Base-by-base conservation (phyloP, 2,113 vertebrate genomes). In the Ctenodactylus gundi region DNA sequence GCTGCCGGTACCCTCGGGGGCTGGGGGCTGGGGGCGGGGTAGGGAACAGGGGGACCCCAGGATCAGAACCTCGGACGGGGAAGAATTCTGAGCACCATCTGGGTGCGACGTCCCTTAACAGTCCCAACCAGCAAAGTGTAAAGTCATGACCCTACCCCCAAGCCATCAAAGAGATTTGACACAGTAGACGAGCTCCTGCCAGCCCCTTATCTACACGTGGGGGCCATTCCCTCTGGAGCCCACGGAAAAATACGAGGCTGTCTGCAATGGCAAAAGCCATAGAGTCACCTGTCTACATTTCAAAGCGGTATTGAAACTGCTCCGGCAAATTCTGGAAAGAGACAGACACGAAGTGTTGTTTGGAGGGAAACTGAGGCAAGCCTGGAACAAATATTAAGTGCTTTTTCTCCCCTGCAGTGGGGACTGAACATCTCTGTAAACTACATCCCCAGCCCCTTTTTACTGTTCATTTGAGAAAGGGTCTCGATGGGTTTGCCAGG, bases 201-300 rank as follows among this genome's bases (percentile, higher is more conserved):
- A n/a, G n/a, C n/a, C n/a, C n/a, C n/a, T n/a, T n/a, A n/a, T n/a
- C n/a, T n/a, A n/a, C n/a, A n/a, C n/a, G n/a, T n/a, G n/a, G n/a
- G n/a, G n/a, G n/a, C n/a, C n/a, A n/a, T 44, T 62, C 83, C n/a
- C 88, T 86, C 20, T 39, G n/a, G 88, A 77, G 41, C 57, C 39
- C 36, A 25, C 34, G 58, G n/a, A 21, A 76, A 86, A 87, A 41
- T 1, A 44, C 36, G 57, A 55, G 18, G 39, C 39, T 75, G 78
- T 93, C 18, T 58, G 62, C 88, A 86, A 94, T 49, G 60, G 67
- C 55, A 62, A 77, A 88, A 95, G 21, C 46, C 55, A 85, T 57
- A 25, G 13, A 41, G 17, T 31, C 51, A 20, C 70, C 41, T n/a
- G 39, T 31, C 23, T 27, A 2, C 44, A 17, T 39, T 20, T 44